phyloP scores from a whole-genome alignment of 2,888 invertebrate species.

The Agelastica alni region DNA sequence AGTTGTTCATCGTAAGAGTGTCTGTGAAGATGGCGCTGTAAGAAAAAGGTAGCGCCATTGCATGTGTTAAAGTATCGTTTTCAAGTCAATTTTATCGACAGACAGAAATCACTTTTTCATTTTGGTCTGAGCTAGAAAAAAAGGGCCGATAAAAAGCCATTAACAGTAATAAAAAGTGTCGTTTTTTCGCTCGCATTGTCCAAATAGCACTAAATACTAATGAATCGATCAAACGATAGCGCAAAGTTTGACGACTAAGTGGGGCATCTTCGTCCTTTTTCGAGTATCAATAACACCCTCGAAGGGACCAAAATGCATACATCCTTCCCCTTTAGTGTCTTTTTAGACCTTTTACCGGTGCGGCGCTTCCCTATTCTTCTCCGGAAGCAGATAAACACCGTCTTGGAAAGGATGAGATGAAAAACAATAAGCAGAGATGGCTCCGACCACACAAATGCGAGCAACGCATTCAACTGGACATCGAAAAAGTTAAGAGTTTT shows the following conservation, averaged over 20 bases:
- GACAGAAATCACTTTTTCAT: too few species aligned
- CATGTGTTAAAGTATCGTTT: too few species aligned
- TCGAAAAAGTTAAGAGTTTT: background rate
- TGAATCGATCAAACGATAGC: constrained; percentile 20
- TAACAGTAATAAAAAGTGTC: background rate
- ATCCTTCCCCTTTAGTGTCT: constrained; percentile 31
- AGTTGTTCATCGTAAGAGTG: too few species aligned
- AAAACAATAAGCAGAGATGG: constrained; percentile 13
- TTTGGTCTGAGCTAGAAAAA: too few species aligned
- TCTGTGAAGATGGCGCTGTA: too few species aligned
- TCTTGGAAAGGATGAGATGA: constrained; percentile 26
- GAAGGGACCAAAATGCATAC: constrained; percentile 27
- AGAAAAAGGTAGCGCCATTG: too few species aligned
- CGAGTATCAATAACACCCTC: constrained; percentile 27
- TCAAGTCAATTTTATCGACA: too few species aligned
- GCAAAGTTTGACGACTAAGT: constrained; percentile 8
- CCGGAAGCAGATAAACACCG: constrained; percentile 28
- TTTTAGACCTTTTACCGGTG: constrained; percentile 30
- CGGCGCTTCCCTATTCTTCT: constrained; percentile 21
- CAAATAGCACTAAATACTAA: constrained; percentile 15
- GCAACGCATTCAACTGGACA: background rate
- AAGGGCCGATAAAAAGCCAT: too few species aligned
- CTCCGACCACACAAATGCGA: background rate
- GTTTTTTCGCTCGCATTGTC: background rate
- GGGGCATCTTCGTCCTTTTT: constrained; percentile 20